Conservation (phyloP, 2,888 invertebrate genomes). For the Torymus texanus region DNA sequence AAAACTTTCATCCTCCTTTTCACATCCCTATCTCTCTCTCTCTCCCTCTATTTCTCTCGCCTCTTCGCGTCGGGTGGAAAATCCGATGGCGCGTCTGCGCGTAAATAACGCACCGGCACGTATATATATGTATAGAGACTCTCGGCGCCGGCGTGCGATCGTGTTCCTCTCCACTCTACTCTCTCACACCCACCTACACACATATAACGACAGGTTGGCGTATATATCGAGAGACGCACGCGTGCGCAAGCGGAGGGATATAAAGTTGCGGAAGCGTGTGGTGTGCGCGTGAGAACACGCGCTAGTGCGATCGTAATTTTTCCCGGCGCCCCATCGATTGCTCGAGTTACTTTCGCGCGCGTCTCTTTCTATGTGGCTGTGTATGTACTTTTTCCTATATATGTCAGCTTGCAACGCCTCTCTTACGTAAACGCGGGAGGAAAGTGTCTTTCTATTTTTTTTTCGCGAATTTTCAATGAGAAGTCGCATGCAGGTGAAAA, state of each 20-base stretch:
- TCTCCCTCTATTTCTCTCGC: too few species aligned
- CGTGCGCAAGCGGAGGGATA: conserved; percentile 7
- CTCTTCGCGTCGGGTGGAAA: too few species aligned
- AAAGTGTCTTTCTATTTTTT: too few species aligned
- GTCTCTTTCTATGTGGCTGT: background rate
- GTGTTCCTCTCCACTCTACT: conserved; percentile 4
- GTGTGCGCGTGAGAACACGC: conserved; percentile 15
- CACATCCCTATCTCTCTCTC: too few species aligned
- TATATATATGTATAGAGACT: background rate
- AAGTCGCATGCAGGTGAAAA: conserved; percentile 40
- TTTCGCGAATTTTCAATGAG: background rate
- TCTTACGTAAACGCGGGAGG: conserved; percentile 1
- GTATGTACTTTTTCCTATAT: background rate
- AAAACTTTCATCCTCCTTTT: too few species aligned
- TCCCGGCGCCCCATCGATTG: conserved; percentile 14
- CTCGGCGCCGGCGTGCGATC: conserved; percentile 20
- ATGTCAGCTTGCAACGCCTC: background rate
- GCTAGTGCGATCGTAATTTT: conserved; percentile 4
- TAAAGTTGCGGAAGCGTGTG: conserved; percentile 43
- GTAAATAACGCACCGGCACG: conserved; percentile 3
- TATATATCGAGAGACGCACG: background rate
- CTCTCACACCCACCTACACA: too few species aligned
- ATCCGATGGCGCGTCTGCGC: background rate
- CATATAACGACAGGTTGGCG: conserved; percentile 12
- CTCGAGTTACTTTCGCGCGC: conserved; percentile 21